A percentile compares a stretch with the other conserved stretches of the same genome.
These are phyloP conservation scores for Lathronympha strigana DNA, from an alignment of 2,888 invertebrate genomes.

Conservation along the genomic window DNA sequence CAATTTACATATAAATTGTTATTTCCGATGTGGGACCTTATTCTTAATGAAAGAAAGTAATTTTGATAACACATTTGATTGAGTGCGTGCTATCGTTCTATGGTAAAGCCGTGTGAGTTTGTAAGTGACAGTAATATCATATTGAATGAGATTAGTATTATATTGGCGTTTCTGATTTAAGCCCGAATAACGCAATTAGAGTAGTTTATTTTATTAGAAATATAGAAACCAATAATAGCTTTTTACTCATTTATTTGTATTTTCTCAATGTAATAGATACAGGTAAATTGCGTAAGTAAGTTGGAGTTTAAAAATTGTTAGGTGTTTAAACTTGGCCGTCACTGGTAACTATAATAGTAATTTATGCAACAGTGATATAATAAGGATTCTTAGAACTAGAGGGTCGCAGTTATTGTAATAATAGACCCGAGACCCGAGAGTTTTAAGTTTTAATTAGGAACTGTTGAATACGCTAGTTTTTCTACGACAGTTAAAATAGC, in stretches of 20 bases:
- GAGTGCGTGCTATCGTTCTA: not conserved
- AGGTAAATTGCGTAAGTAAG: not conserved
- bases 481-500: too few species aligned
- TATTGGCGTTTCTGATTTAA: not conserved
- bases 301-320: not conserved
- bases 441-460: too few species aligned
- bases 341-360: too few species aligned
- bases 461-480: too few species aligned
- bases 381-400: too few species aligned
- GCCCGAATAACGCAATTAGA: not conserved
- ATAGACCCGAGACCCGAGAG: too few species aligned
- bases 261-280: not conserved
- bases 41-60: not conserved
- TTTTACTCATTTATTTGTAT: not conserved
- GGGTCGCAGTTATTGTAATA: too few species aligned
- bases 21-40: not conserved
- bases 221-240: not conserved
- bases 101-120: too few species aligned
- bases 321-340: not conserved
- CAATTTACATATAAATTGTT: conserved; percentile 20
- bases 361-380: too few species aligned
- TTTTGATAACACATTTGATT: not conserved
- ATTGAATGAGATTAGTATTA: not conserved
- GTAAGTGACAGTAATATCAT: too few species aligned
- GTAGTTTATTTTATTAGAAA: conserved; percentile 12